Conservation (phyloP, 2,113 vertebrate species). For the Myodes glareolus region DNA sequence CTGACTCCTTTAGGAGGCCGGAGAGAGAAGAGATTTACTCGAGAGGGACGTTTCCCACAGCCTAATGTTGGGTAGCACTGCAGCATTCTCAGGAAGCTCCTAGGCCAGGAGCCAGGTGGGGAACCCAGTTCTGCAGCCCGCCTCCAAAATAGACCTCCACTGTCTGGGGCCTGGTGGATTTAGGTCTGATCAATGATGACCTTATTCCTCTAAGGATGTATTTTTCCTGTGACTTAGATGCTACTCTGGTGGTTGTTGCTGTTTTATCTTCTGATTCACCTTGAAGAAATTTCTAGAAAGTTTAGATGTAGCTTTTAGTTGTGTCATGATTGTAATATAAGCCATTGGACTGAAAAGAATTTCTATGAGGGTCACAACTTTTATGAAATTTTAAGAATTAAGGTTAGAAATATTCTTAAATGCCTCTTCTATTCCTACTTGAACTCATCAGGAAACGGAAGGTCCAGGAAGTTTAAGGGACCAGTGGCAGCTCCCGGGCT, state of each 20-base stretch:
- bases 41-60: neutral
- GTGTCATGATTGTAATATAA: neutral
- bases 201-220: conserved; percentile 15
- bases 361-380: neutral
- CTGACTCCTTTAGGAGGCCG: neutral
- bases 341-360: neutral
- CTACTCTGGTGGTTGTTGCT: neutral
- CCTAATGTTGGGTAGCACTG: neutral
- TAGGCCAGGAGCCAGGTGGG: conserved; percentile 5
- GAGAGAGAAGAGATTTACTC: neutral
- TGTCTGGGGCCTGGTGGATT: neutral
- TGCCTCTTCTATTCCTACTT: neutral
- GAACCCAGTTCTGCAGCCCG: neutral
- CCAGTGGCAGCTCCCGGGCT: neutral
- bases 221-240: conserved; percentile 7
- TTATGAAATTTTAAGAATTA: neutral
- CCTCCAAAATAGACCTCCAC: neutral
- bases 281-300: conserved; percentile 3
- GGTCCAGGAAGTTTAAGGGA: neutral
- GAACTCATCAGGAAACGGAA: neutral
- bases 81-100: conserved; percentile 11
- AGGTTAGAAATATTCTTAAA: conserved; percentile 14
- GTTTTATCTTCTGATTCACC: conserved; percentile 30
- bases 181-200: neutral
- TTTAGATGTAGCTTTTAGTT: neutral